A percentile compares a stretch with the other conserved stretches of the same genome.
These are phyloP conservation scores for Hemiscyllium ocellatum DNA, from an alignment of 2,113 vertebrate species.

Conservation along the genomic window DNA sequence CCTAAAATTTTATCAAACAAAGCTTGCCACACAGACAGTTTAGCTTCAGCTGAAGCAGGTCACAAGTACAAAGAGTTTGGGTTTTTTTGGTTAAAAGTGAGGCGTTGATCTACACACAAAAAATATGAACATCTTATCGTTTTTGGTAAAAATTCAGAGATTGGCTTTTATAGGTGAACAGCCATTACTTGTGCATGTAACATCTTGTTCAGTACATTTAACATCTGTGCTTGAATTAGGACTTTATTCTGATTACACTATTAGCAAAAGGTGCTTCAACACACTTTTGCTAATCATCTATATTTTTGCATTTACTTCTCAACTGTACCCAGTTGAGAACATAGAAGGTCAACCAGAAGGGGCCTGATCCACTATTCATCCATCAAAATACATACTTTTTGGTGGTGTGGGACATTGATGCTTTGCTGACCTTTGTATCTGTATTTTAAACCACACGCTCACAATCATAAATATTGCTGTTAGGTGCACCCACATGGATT, in stretches of 20 bases:
- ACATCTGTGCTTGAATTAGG: neutral
- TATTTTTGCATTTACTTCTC: neutral
- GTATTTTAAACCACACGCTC: neutral
- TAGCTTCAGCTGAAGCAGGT: no score
- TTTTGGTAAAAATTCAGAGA: no score
- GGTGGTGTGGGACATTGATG: neutral
- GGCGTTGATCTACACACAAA: no score
- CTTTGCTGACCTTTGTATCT: neutral
- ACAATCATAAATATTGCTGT: neutral
- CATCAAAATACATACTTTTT: neutral
- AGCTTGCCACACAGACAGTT: no score
- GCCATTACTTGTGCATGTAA: no score
- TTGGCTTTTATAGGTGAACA: no score
- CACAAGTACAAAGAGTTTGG: no score
- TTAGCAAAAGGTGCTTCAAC: neutral
- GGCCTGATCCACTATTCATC: neutral
- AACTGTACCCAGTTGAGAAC: neutral
- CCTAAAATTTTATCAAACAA: no score
- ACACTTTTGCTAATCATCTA: neutral
- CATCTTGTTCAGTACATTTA: neutral
- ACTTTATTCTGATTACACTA: neutral
- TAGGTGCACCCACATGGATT: neutral
- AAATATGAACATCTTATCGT: no score
- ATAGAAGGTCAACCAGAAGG: neutral
- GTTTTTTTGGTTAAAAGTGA: no score